These are phyloP conservation scores for Polia nebulosa DNA, from an alignment of 2,888 invertebrate genomes.

Conservation along the genomic window DNA sequence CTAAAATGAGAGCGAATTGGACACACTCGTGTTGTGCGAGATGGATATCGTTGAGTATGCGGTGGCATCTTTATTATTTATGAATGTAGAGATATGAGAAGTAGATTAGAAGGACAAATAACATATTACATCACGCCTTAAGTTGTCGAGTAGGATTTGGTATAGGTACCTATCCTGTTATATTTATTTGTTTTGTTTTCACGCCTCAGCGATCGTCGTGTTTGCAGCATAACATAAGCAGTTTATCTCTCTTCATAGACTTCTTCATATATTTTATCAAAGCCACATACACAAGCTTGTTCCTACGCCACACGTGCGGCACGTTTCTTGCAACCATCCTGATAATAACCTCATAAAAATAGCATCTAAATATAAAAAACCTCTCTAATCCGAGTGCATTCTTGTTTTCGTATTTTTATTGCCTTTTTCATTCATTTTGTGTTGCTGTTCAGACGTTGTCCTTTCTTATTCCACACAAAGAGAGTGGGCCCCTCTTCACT, in stretches of 20 bases:
- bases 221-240: neutral
- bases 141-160: neutral
- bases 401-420: slow-evolving; percentile 13
- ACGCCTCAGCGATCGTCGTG: neutral
- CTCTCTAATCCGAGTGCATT: slow-evolving; percentile 1
- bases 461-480: slow-evolving; percentile 5
- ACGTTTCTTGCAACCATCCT: neutral
- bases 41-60: slow-evolving; percentile 18
- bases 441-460: neutral
- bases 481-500: neutral
- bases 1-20: slow-evolving; percentile 34
- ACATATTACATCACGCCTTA: slow-evolving; percentile 3
- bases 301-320: neutral
- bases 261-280: neutral
- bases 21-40: slow-evolving; percentile 20
- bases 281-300: too few relatives aligned
- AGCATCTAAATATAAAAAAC: neutral
- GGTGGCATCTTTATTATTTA: slow-evolving; percentile 4
- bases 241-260: neutral
- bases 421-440: neutral
- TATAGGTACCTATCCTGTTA: slow-evolving; percentile 1
- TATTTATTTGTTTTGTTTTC: slow-evolving; percentile 1
- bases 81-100: neutral
- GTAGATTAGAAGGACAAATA: slow-evolving; percentile 6
- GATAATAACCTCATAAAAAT: neutral